Conservation (phyloP, 1,140 invertebrate species). For the Tetramorium parvispinum region DNA sequence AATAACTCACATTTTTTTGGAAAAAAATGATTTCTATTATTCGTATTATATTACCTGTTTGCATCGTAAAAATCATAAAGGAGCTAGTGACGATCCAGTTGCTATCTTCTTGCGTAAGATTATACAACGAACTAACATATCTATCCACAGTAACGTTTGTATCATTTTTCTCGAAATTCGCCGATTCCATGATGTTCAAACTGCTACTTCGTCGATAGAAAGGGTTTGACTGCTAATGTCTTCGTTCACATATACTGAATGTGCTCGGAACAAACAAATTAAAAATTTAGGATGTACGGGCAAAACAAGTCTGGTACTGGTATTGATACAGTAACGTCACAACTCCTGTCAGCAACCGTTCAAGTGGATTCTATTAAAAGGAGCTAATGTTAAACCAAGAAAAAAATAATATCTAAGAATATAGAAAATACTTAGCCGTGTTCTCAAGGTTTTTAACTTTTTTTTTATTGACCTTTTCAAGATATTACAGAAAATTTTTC, state of each 20-base stretch:
- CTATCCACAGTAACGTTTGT: constrained; percentile 39
- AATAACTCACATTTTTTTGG: neutral
- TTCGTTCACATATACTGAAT: neutral
- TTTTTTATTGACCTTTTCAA: constrained; percentile 80
- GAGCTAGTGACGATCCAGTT: constrained; percentile 97
- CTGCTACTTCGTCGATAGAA: neutral
- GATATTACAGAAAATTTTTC: constrained; percentile 81
- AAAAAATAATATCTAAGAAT: constrained; percentile 18
- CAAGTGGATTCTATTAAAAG: neutral
- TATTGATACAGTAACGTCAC: constrained; percentile 6
- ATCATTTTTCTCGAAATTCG: constrained; percentile 40
- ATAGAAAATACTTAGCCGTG: neutral
- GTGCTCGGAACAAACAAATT: constrained; percentile 74
- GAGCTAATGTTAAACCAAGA: neutral
- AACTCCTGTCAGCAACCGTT: constrained; percentile 18
- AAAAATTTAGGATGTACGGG: constrained; percentile 59
- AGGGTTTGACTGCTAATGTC: constrained; percentile 37
- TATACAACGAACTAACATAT: constrained; percentile 81
- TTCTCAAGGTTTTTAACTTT: constrained; percentile 67
- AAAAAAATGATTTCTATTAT: constrained; percentile 37
- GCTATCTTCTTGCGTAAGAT: constrained; percentile 92
- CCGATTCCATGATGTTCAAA: constrained; percentile 47
- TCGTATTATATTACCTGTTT: constrained; percentile 92
- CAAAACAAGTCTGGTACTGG: constrained; percentile 63
- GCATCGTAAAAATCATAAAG: constrained; percentile 99